Conservation (phyloP, 2,797 vertebrate genomes). For the Tokudaia muenninki region DNA sequence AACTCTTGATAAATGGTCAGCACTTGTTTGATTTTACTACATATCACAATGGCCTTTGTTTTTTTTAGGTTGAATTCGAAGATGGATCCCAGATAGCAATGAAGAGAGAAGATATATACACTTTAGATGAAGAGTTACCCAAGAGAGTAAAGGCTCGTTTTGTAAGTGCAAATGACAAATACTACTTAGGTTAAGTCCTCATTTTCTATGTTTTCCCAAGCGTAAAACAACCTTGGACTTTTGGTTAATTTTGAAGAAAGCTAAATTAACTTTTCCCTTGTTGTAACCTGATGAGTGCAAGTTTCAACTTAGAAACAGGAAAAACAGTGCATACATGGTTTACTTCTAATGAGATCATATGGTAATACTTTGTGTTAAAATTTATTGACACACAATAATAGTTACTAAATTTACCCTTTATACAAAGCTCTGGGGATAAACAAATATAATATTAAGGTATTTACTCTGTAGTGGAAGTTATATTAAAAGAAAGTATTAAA, state of each 20-base stretch:
- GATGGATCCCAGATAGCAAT: constrained; percentile 97
- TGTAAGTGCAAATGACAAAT: constrained; percentile 90
- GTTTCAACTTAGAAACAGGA: constrained; percentile 24
- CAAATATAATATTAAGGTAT: neutral
- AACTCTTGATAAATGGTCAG: neutral
- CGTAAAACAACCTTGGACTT: neutral
- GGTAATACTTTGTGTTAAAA: constrained; percentile 4
- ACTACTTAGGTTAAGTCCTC: neutral
- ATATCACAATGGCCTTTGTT: constrained; percentile 22
- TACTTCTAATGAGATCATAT: constrained; percentile 38
- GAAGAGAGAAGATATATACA: constrained; percentile 98
- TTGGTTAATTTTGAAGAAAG: constrained; percentile 46
- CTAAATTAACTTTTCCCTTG: neutral
- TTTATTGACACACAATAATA: neutral
- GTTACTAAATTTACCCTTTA: neutral
- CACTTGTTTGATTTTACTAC: constrained; percentile 55
- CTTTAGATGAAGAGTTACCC: constrained; percentile 96
- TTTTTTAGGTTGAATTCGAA: constrained; percentile 96
- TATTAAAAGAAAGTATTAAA: constrained; percentile 7
- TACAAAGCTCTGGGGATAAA: neutral
- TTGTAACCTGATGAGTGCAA: constrained; percentile 11
- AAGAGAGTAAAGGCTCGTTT: constrained; percentile 98
- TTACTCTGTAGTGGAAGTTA: neutral
- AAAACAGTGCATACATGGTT: neutral
- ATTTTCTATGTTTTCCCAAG: neutral